Evolutionary conservation across 2,797 vertebrate genomes (phyloP), one percentile per base, ranked within the genome.

Genomic region (Parauchenoglanis punctatus): DNA sequence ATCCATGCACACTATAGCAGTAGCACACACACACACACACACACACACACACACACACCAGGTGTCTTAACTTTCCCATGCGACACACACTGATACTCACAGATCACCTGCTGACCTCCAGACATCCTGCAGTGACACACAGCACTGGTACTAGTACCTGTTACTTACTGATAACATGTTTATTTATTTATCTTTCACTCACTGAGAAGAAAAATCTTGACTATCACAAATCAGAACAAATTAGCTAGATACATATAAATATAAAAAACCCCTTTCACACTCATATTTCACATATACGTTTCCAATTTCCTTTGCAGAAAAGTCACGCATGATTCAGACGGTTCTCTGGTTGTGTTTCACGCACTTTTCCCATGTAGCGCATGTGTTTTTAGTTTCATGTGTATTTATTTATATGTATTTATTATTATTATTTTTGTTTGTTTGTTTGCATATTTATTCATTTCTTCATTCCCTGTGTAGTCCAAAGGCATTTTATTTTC

Each of bases 31-130:
- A n/a, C 31, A 46, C 78, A 63, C 17, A 23, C 28, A 35, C 28
- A 77, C 46, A 77, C 7, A 18, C 5, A 77, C 25, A n/a, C 68
- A 70, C 68, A 72, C 70, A 70, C 68, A 56, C 75, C n/a, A 78
- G 52, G 52, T 78, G n/a, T 31, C 15, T 28, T n/a, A 75, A 77
- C 75, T 54, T 56, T 56, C 49, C 28, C 49, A 78, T 18, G 12
- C 56, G 44, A 61, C 56, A 63, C 78, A 61, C 58, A 23, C 31
- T 35, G 77, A 40, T 35, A 18, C 77, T 59, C 28, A 13, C 17
- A 59, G 54, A 58, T 80, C 77, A 77, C 75, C 75, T 54, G 75
- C 49, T 54, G 25, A 77, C n/a, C 46, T 31, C 49, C 73, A 76
- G 23, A 52, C 23, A 25, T 25, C 44, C 28, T 76, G 23, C 12